Base-by-base conservation (phyloP, 2,888 invertebrate genomes). In the Pycnomerus fuliginosus region DNA sequence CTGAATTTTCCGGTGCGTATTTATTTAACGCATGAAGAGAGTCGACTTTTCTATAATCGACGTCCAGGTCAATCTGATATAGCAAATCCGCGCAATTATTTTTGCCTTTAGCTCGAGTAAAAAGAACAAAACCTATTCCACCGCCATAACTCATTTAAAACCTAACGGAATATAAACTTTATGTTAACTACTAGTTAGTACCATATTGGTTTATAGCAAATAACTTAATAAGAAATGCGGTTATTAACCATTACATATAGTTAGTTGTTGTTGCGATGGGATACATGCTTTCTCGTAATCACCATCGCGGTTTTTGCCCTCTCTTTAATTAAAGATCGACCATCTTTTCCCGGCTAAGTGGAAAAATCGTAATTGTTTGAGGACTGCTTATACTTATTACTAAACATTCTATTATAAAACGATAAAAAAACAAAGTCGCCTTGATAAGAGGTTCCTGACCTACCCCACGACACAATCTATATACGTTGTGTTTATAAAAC, bases 381-480 rank as follows among this genome's bases (percentile, higher is more conserved):
- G 52, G 46, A 53, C 50, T 31, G 47, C 45, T 35, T 15, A 5
- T 25, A 33, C 17, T 7, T 12, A 35, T 40, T 37, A 52, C 50
- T 50, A 50, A 48, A 44, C 53, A 56, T 43, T n/a, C 3, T 14
- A 25, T 27, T 58, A 63, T 63, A 60, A 60, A 62, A 61, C 55
- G 52, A 59, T 17, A 36, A 44, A 36, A 31, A 28, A 27, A 27
- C 36, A 28, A 12, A 17, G 24, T 31, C 39, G 33, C 52, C 54
- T 58, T 59, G 69, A 69, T 69, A 68, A 69, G 62, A 65, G 68
- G 67, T 68, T 67, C 66, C 61, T 69, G 69, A 69, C 69, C 69
- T 68, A 68, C 63, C 65, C 59, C 53, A 63, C 44, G 8, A 20
- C 5, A n/a, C n/a, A n/a, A n/a, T n/a, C n/a, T n/a, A n/a, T n/a